These are phyloP conservation scores for Mormoops blainvillei DNA, from an alignment of 2,113 vertebrate species.

Conservation along the genomic window DNA sequence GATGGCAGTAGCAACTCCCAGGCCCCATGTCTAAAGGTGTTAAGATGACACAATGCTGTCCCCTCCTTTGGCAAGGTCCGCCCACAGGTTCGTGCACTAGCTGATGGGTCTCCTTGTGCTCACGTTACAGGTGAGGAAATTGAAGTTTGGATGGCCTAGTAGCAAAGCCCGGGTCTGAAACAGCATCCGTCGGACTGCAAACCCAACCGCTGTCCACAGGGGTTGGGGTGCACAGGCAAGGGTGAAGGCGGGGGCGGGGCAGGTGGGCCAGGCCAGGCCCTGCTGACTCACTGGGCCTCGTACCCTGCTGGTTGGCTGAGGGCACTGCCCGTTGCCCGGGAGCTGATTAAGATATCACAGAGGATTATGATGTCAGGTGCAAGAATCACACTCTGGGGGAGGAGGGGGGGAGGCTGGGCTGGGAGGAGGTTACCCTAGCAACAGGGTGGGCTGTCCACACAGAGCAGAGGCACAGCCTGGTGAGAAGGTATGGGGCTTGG, in stretches of 20 bases:
- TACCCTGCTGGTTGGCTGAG: neutral
- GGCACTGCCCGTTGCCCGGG: constrained; percentile 45
- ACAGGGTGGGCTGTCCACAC: neutral
- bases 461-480: neutral
- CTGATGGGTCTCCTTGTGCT: accelerated
- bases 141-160: neutral
- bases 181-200: neutral
- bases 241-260: neutral
- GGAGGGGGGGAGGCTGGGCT: constrained; percentile 37
- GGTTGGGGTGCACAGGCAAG: neutral
- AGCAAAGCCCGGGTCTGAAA: neutral
- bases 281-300: constrained; percentile 17
- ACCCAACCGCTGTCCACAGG: neutral
- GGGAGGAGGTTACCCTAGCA: constrained; percentile 40
- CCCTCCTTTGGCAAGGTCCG: neutral
- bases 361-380: constrained; percentile 64
- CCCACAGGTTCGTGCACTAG: accelerated
- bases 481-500: neutral
- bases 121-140: neutral
- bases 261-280: neutral
- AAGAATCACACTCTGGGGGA: constrained; percentile 39
- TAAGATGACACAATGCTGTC: accelerated
- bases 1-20: accelerated
- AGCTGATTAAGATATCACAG: constrained; percentile 61
- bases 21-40: neutral